Conservation (phyloP, 2,797 vertebrate species). For the Eidolon dupreanum region DNA sequence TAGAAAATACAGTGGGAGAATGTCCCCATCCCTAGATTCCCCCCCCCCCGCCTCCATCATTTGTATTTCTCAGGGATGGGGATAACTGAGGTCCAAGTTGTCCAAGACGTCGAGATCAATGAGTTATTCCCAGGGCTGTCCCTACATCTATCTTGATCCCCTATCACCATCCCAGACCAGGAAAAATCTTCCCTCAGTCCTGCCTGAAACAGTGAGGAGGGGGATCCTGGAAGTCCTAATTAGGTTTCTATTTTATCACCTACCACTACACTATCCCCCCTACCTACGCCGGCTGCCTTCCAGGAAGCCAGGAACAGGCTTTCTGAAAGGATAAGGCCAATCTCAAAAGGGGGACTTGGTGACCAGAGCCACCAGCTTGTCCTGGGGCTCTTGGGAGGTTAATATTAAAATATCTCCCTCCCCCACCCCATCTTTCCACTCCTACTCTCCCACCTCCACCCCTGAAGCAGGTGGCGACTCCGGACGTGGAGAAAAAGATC, state of each 20-base stretch:
- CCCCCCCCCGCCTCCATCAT: too few relatives aligned
- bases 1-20: background rate
- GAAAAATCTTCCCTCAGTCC: background rate
- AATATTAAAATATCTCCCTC: constrained; percentile 84
- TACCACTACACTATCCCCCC: rapidly evolving
- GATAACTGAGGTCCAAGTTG: background rate
- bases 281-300: background rate
- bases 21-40: background rate
- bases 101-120: background rate
- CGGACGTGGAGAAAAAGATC: constrained; percentile 98
- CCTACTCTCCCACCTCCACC: constrained; percentile 54
- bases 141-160: background rate
- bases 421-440: background rate
- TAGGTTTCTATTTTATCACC: background rate
- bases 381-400: constrained; percentile 51
- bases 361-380: background rate
- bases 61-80: background rate
- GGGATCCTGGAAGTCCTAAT: background rate
- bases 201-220: background rate
- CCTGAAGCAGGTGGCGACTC: constrained; percentile 97
- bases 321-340: background rate
- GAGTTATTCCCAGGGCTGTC: background rate
- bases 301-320: background rate
- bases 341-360: background rate
- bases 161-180: background rate